These are phyloP conservation scores for Plagodis dolabraria DNA, from an alignment of 2,888 invertebrate species.

Conservation along the genomic window DNA sequence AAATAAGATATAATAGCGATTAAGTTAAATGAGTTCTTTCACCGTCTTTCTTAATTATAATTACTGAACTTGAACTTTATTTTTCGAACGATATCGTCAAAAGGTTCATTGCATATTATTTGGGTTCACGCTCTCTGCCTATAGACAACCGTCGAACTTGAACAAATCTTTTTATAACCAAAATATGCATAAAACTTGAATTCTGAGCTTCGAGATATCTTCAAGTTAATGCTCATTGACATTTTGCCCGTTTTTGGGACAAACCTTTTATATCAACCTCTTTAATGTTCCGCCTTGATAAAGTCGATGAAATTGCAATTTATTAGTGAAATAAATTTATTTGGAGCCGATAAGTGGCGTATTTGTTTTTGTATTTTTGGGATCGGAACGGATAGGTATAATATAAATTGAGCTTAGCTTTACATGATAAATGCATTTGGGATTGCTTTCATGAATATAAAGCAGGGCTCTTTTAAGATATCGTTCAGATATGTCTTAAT, in stretches of 20 bases:
- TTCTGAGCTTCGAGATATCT: constrained; percentile 63
- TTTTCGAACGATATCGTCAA: no score
- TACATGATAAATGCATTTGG: constrained; percentile 37
- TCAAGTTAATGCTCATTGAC: constrained; percentile 57
- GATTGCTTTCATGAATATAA: constrained; percentile 19
- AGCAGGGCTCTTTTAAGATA: constrained; percentile 4
- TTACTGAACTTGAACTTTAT: no score
- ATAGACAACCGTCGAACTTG: constrained; percentile 40
- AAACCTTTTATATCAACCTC: constrained; percentile 30
- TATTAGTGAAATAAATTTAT: constrained; percentile 43
- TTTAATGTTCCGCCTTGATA: constrained; percentile 36
- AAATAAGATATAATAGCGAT: no score
- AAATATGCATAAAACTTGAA: constrained; percentile 62
- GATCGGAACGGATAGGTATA: constrained; percentile 8
- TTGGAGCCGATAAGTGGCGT: constrained; percentile 26
- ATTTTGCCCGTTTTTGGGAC: constrained; percentile 51
- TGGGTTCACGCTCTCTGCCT: constrained; percentile 43
- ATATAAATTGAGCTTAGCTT: constrained; percentile 21
- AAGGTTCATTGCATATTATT: not conserved
- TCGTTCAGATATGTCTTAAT: constrained; percentile 18
- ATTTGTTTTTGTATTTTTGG: constrained; percentile 20
- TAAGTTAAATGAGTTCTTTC: no score
- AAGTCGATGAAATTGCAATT: constrained; percentile 49
- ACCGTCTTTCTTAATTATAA: no score
- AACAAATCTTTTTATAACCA: constrained; percentile 59